phyloP scores from a whole-genome alignment of 2,113 vertebrate genomes.

The Plecotus auritus region DNA sequence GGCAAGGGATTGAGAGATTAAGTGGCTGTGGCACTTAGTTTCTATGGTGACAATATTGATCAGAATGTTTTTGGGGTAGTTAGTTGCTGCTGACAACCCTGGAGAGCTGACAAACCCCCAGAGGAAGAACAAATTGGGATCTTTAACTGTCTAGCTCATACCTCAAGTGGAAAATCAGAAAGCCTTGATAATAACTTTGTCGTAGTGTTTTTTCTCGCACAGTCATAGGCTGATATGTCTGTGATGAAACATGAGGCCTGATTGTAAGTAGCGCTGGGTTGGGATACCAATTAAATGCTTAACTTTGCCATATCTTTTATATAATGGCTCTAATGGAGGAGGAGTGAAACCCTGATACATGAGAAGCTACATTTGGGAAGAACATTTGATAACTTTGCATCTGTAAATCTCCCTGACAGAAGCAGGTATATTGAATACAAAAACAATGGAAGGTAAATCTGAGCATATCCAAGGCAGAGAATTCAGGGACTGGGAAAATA shows the following conservation, averaged over 20 bases:
- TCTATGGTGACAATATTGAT: neutral
- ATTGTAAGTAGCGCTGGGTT: neutral
- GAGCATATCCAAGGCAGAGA: neutral
- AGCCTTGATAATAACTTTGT: neutral
- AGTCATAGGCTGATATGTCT: neutral
- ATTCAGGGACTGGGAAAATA: neutral
- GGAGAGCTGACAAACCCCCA: neutral
- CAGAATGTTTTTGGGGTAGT: neutral
- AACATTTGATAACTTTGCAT: neutral
- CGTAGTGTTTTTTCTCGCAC: neutral
- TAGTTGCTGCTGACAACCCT: neutral
- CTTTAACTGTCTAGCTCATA: neutral
- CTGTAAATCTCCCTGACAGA: neutral
- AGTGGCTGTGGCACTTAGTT: neutral
- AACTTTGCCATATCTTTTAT: neutral
- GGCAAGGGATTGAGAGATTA: neutral
- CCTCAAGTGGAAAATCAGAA: constrained; percentile 25
- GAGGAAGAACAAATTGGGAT: neutral
- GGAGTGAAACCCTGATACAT: neutral
- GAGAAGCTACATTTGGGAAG: neutral
- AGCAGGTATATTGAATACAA: neutral
- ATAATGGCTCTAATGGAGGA: neutral
- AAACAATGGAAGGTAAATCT: neutral
- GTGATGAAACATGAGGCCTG: neutral
- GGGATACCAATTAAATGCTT: neutral